phyloP scores from a whole-genome alignment of 2,113 vertebrate species.

The Pipa parva region DNA sequence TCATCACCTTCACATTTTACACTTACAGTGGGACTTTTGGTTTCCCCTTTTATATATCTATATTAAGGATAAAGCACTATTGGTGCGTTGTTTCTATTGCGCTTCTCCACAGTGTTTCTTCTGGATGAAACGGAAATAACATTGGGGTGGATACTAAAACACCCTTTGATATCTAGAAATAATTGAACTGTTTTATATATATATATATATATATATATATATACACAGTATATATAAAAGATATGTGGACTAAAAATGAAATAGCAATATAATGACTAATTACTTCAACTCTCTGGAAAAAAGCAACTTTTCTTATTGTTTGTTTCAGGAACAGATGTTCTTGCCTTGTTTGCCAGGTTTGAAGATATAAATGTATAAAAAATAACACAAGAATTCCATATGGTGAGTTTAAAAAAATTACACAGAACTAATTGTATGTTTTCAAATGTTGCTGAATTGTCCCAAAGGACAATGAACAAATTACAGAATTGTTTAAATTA shows the following conservation, averaged over 20 bases:
- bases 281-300: constrained; percentile 21
- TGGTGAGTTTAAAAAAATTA: constrained; percentile 18
- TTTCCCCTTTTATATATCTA: too few relatives aligned
- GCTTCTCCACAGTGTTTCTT: too few relatives aligned
- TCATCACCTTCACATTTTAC: too few relatives aligned
- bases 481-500: constrained; percentile 26
- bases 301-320: constrained; percentile 33
- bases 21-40: too few relatives aligned
- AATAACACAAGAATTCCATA: constrained; percentile 29
- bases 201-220: too few relatives aligned
- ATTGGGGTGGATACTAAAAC: too few relatives aligned
- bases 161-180: too few relatives aligned
- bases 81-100: too few relatives aligned
- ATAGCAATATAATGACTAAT: constrained; percentile 32
- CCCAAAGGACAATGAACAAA: constrained; percentile 7
- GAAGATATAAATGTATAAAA: constrained; percentile 29
- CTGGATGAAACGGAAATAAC: too few relatives aligned
- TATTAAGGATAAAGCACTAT: too few relatives aligned
- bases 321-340: constrained; percentile 40
- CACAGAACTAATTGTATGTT: constrained; percentile 12
- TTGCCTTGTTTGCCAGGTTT: constrained; percentile 33
- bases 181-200: too few relatives aligned
- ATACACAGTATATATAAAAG: too few relatives aligned
- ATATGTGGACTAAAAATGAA: constrained; percentile 3
- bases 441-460: background rate